A percentile compares a stretch with the other conserved stretches of the same genome.
phyloP scores from a whole-genome alignment of 2,888 invertebrate genomes.

The Tachina lurida region DNA sequence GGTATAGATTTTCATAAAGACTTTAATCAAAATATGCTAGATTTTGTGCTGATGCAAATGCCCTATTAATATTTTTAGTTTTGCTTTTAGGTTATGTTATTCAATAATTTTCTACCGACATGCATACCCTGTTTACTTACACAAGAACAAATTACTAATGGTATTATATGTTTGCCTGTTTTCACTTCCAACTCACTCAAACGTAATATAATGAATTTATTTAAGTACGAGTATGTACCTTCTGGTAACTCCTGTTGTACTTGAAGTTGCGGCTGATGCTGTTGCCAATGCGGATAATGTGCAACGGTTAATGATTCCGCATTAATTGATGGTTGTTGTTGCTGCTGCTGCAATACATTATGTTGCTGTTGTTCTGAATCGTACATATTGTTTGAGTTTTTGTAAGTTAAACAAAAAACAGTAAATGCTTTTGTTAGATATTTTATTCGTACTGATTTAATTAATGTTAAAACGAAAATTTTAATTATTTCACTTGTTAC shows the following conservation, averaged over 20 bases:
- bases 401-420: background rate
- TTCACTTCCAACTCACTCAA: conserved; percentile 1
- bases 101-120: too few relatives aligned
- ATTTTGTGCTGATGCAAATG: too few relatives aligned
- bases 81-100: too few relatives aligned
- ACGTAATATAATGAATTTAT: conserved; percentile 11
- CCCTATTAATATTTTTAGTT: too few relatives aligned
- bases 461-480: background rate
- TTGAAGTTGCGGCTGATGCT: conserved; percentile 40
- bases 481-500: background rate
- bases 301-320: conserved; percentile 45
- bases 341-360: conserved; percentile 36
- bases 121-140: too few relatives aligned
- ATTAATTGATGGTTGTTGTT: conserved; percentile 42
- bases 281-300: conserved; percentile 29
- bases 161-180: background rate
- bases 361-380: conserved; percentile 56
- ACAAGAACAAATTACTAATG: too few relatives aligned
- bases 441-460: conserved; percentile 29
- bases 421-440: background rate
- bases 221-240: conserved; percentile 35
- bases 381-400: conserved; percentile 55
- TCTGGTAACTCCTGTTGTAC: conserved; percentile 24
- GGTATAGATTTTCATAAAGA: too few relatives aligned
- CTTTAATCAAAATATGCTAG: too few relatives aligned